A percentile compares a stretch with the other conserved stretches of the same genome.
Conservation (phyloP, 2,888 invertebrate genomes). For the Pseudococcus viburni region DNA sequence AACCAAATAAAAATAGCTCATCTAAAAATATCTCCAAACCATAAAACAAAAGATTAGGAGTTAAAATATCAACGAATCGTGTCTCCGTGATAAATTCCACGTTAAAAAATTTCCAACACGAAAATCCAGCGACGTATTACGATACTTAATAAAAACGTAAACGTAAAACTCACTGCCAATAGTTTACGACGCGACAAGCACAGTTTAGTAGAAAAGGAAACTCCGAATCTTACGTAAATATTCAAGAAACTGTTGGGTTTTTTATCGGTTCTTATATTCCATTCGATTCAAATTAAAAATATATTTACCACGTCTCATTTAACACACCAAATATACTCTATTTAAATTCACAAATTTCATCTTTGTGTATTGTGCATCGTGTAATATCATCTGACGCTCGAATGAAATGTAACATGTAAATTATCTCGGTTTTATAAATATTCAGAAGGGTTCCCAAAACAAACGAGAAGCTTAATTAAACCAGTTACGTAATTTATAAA, state of each 20-base stretch:
- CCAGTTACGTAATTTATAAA: no score
- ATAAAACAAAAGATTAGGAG: not conserved
- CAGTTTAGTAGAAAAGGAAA: not conserved
- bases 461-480: no score
- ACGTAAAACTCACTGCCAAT: not conserved
- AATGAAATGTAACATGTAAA: constrained; percentile 15
- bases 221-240: not conserved
- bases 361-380: not conserved
- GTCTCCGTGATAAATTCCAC: not conserved
- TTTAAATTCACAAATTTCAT: not conserved
- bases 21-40: not conserved
- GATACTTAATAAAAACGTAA: not conserved
- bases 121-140: not conserved
- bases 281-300: constrained; percentile 34
- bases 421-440: not conserved
- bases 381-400: not conserved
- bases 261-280: not conserved
- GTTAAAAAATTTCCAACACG: not conserved
- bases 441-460: not conserved
- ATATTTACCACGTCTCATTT: constrained; percentile 32
- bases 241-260: no score
- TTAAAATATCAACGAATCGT: not conserved
- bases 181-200: not conserved
- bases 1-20: no score
- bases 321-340: not conserved